Base-by-base conservation (phyloP, 2,113 vertebrate genomes). In the Pseudopipra pipra region DNA sequence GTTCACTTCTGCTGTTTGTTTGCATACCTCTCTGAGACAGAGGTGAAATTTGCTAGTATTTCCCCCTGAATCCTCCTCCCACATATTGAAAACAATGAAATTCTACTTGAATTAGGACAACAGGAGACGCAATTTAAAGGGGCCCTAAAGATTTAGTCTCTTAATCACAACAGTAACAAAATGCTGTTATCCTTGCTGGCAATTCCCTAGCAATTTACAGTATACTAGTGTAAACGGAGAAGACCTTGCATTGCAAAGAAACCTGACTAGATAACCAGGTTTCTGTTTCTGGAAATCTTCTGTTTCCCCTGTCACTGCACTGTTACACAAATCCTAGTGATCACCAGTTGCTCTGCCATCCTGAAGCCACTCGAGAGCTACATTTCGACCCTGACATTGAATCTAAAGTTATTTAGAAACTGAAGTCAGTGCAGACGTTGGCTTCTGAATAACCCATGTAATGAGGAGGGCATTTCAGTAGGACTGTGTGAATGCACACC, bases 81-180 rank as follows among this genome's bases (percentile, higher is more conserved):
- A 35, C 5, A 2, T 39, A 18, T 16, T 76, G 75, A 76, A 91
- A 89, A 85, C 95, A 96, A 89, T 89, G 85, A 87, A 96, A 91
- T 90, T 91, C 85, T 95, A 21, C 73, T 91, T 95, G 95, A 95
- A 93, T 95, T 93, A 85, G 87, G 82, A 70, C 74, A 90, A 92
- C 59, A 76, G 68, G 59, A 89, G 93, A 88, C 55, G 93, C 85
- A 93, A 83, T 96, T 85, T 58, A 93, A 81, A 82, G 78, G 89
- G 84, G 85, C 85, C 84, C 85, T 89, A 70, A 87, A 81, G 66
- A 92, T 76, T 76, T 80, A 54, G 77, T 74, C 87, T 94, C 55
- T 94, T 85, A 94, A 93, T 83, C 85, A 78, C 90, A 72, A 52
- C 82, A 83, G 87, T 91, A 85, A 95, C 87, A 96, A 94, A 95